phyloP scores from a whole-genome alignment of 2,797 vertebrate species.

The Alca torda region DNA sequence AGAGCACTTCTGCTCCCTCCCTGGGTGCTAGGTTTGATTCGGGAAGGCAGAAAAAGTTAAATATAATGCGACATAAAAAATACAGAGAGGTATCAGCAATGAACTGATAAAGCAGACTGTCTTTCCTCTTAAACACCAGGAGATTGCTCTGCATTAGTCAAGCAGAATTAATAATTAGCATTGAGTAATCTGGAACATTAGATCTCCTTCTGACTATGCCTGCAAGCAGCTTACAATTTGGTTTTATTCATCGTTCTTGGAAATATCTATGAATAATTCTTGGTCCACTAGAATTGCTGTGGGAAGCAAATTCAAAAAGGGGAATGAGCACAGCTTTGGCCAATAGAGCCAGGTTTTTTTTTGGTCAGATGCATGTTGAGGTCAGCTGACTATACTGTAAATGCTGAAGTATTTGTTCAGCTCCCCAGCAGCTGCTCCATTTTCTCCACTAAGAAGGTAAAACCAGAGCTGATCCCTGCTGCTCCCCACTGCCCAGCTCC shows the following conservation, averaged over 20 bases:
- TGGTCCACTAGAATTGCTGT: constrained; percentile 22
- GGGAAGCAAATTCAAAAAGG: constrained; percentile 12
- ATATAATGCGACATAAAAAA: not conserved
- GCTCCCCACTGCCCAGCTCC: not conserved
- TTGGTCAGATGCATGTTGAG: not conserved
- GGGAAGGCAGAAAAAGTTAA: not conserved
- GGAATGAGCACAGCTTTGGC: constrained; percentile 7
- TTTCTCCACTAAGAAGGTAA: not conserved
- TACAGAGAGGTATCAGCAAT: not conserved
- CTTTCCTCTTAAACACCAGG: not conserved
- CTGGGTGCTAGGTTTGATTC: not conserved
- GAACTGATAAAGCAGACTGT: not conserved
- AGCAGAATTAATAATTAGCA: constrained; percentile 54
- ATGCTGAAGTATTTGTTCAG: not conserved
- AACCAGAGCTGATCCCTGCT: not conserved
- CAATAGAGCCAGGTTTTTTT: not conserved
- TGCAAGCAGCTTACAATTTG: constrained; percentile 41
- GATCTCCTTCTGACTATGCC: constrained; percentile 22
- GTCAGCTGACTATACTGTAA: constrained; percentile 1
- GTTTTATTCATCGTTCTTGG: constrained; percentile 51
- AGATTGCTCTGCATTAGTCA: constrained; percentile 11
- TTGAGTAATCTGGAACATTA: constrained; percentile 54
- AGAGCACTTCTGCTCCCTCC: not conserved
- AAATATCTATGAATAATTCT: constrained; percentile 35
- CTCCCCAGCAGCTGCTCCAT: not conserved